phyloP scores from a whole-genome alignment of 1,140 invertebrate genomes.

The Bathynomus jamesi region DNA sequence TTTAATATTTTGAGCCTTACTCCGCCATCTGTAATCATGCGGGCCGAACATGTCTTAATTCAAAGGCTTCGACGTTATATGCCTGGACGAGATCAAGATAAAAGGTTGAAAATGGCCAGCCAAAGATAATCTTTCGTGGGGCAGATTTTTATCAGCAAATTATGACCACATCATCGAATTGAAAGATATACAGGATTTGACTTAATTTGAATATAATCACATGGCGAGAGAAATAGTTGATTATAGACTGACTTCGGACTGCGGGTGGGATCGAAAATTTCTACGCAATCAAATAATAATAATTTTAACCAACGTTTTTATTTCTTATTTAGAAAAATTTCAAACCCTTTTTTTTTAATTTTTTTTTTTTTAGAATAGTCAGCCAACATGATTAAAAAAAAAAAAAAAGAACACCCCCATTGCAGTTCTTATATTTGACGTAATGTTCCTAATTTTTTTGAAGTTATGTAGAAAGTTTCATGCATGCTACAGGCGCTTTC shows the following conservation, averaged over 20 bases:
- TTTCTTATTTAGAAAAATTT: background rate
- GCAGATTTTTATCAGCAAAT: background rate
- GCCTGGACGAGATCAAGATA: background rate
- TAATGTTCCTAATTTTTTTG: too few relatives aligned
- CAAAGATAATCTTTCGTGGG: background rate
- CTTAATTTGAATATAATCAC: constrained; percentile 1
- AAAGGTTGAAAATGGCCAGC: background rate
- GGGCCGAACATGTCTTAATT: background rate
- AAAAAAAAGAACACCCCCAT: too few relatives aligned
- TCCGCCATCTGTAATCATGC: background rate
- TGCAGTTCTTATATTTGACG: too few relatives aligned
- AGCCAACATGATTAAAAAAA: too few relatives aligned
- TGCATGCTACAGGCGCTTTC: too few relatives aligned
- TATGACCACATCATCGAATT: background rate
- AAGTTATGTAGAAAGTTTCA: too few relatives aligned
- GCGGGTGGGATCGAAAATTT: background rate
- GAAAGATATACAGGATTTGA: background rate
- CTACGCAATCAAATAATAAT: too few relatives aligned
- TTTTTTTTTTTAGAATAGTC: too few relatives aligned
- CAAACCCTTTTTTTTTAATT: too few relatives aligned
- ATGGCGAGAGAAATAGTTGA: background rate
- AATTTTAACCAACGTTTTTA: constrained; percentile 1
- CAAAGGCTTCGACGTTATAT: too few relatives aligned
- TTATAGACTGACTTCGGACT: background rate
- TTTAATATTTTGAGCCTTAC: background rate